Evolutionary conservation across 2,888 invertebrate genomes (phyloP).

Genomic region (Tachina lurida): DNA sequence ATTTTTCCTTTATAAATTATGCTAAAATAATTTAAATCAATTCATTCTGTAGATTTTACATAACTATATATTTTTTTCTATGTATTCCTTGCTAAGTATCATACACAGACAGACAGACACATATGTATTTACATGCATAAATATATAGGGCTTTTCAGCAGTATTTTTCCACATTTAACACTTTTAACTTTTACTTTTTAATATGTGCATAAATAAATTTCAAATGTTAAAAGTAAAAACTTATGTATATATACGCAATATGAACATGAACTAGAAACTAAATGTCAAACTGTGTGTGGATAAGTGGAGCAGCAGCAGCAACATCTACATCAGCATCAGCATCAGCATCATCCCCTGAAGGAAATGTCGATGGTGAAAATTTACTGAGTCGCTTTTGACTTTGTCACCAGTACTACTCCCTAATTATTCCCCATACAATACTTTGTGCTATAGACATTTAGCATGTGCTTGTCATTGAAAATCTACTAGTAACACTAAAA

Average conservation of each 20-base stretch:
- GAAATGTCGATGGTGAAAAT: too few relatives aligned
- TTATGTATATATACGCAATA: not conserved
- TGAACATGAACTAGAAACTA: conserved; percentile 66
- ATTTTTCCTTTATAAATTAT: conserved; percentile 34
- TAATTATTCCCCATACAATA: too few relatives aligned
- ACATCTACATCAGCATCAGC: too few relatives aligned
- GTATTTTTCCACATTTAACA: conserved; percentile 63
- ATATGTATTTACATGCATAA: not conserved
- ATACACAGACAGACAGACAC: not conserved
- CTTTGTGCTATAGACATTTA: too few relatives aligned
- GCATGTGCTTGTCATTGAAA: too few relatives aligned
- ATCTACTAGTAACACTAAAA: too few relatives aligned
- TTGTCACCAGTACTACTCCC: too few relatives aligned
- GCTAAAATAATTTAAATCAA: conserved; percentile 66
- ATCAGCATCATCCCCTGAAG: too few relatives aligned
- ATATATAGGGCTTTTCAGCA: conserved; percentile 18
- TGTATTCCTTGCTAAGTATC: not conserved
- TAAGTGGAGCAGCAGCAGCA: conserved; percentile 44
- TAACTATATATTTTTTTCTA: not conserved
- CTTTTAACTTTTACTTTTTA: conserved; percentile 67
- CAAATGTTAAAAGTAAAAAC: conserved; percentile 44
- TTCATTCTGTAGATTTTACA: conserved; percentile 32
- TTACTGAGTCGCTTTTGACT: too few relatives aligned
- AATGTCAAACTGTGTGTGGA: conserved; percentile 37
- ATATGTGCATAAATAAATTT: conserved; percentile 69